Base-by-base conservation (phyloP, 2,113 vertebrate genomes). In the Hemichromis elongatus region DNA sequence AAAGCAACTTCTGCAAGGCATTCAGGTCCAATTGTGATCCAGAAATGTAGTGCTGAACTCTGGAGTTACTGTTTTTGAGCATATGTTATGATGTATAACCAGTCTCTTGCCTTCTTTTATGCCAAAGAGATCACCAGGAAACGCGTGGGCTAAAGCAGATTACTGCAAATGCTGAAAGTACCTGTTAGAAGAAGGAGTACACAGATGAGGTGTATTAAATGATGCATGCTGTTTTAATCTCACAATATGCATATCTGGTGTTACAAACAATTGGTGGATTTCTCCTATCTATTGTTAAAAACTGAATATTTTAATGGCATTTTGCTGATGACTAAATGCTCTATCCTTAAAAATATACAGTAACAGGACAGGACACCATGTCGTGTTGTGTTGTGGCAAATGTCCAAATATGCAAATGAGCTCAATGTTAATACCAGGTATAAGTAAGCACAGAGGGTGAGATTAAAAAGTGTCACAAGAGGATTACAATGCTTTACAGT, bases 201-300 rank as follows among this genome's bases (percentile, higher is more conserved):
- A 18, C 14, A 3, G 9, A 9, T 28, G 21, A 6, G 37, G 13
- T 16, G 13, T 68, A 47, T 66, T 66, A 66, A 66, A 9, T 13
- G n/a, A 68, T 50, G 24, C 26, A 28, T 0, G 2, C 9, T 30
- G 24, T 75, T 47, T 50, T 50, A 7, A 75, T 19, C 68, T 73
- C 24, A 28, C 9, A 73, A 45, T 2, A 30, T 73, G 24, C 5
- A 7, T 47, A 26, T 73, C 9, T 28, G 42, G 0, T 1, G 0
- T 30, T 70, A 47, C 21, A 18, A 45, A 28, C 68, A 19, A 11
- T 28, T 0, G 0, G 16, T 50, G 24, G 14, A 50, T 73, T 50
- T 18, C 42, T 50, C 24, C 42, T 73, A 7, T 28, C 9, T 24
- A 47, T 26, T 45, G 13, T 21, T 70, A 28, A 28, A 70, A 70